Percentiles rank a stretch among this genome's conserved stretches.
Evolutionary conservation across 2,113 vertebrate species (phyloP).

Genomic region (Sturnira hondurensis): DNA sequence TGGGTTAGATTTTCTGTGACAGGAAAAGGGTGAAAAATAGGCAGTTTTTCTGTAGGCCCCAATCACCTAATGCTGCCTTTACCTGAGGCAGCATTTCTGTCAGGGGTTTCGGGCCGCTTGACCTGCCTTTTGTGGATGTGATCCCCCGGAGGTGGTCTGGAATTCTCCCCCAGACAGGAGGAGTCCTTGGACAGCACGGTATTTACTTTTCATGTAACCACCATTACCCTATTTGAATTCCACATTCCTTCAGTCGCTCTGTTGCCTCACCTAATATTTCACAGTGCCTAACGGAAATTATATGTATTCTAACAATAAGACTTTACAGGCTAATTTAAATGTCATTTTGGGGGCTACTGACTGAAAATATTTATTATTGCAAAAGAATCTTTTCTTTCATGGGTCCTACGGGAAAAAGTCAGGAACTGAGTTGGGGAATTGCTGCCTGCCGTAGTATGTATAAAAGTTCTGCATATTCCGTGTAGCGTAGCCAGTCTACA

Average conservation of each 20-base stretch:
- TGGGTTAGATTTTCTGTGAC: slow-evolving; percentile 38
- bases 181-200: background rate
- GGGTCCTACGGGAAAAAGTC: background rate
- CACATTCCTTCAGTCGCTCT: background rate
- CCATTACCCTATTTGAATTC: background rate
- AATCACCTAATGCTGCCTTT: background rate
- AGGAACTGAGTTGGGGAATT: background rate
- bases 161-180: background rate
- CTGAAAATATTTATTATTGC: slow-evolving; percentile 1
- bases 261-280: background rate
- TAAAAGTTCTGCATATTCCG: background rate
- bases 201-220: background rate
- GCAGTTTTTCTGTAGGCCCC: background rate
- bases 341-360: background rate
- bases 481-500: background rate
- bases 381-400: slow-evolving; percentile 27
- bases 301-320: background rate
- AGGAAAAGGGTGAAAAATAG: slow-evolving; percentile 6
- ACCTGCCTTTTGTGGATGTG: background rate
- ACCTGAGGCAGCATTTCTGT: background rate
- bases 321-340: background rate
- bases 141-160: background rate
- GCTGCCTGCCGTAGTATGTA: background rate
- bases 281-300: background rate
- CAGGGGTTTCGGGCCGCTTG: background rate